phyloP scores from a whole-genome alignment of 2,888 invertebrate species.

The Drosophila neonasuta region DNA sequence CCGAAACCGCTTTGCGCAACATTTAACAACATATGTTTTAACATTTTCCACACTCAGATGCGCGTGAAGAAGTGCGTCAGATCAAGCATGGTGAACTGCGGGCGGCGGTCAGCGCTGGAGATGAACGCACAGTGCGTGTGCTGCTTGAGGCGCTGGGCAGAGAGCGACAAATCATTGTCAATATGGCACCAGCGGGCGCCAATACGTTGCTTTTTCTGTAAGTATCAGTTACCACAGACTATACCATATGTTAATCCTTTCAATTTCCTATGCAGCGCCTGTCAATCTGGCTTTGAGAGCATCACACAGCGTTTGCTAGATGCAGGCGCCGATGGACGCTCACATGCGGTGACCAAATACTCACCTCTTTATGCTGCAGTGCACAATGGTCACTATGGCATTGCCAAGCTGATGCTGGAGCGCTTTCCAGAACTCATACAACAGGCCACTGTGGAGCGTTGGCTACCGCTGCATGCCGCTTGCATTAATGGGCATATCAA shows the following conservation, averaged over 20 bases:
- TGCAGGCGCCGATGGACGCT: constrained; percentile 93
- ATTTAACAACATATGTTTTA: constrained; percentile 32
- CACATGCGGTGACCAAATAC: constrained; percentile 95
- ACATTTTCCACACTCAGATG: constrained; percentile 67
- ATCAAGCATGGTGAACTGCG: constrained; percentile 90
- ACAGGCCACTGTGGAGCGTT: constrained; percentile 94
- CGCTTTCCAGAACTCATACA: constrained; percentile 93
- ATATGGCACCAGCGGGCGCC: constrained; percentile 93
- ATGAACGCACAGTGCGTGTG: constrained; percentile 86
- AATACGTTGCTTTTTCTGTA: constrained; percentile 93
- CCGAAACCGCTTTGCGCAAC: not conserved
- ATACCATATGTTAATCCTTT: not conserved
- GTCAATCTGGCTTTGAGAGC: constrained; percentile 91
- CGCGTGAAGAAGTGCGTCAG: constrained; percentile 87
- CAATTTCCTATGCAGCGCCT: constrained; percentile 85
- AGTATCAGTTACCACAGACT: constrained; percentile 79
- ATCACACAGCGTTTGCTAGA: constrained; percentile 90
- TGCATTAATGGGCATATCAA: constrained; percentile 93
- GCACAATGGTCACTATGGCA: constrained; percentile 91
- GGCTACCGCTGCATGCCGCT: constrained; percentile 96
- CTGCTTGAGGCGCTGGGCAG: constrained; percentile 86
- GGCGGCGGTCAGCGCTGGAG: constrained; percentile 89
- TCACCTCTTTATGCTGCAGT: constrained; percentile 95
- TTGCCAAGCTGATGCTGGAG: constrained; percentile 88
- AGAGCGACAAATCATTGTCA: constrained; percentile 89